Base-by-base conservation (phyloP, 2,797 vertebrate genomes). In the Falco novaeseelandiae region DNA sequence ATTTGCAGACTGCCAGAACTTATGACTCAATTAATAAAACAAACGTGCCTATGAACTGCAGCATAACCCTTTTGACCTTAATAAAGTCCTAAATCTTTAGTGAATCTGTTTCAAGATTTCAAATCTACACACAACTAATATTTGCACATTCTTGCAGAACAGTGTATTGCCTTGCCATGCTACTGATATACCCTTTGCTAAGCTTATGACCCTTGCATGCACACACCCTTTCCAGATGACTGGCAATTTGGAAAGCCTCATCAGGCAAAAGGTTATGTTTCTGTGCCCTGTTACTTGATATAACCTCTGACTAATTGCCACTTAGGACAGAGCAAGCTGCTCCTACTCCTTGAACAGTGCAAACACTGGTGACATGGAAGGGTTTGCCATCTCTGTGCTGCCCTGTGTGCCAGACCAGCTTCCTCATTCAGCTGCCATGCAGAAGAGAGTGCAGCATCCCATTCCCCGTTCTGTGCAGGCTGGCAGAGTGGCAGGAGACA, bases 1-100 rank as follows among this genome's bases (percentile, higher is more conserved):
- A 20, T 89, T 96, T 96, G 96, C 90, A 97, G 95, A 78, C 76
- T 96, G 96, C 96, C 95, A 97, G 95, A 97, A 96, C 95, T 96
- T 98, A 96, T 87, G 96, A 97, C 97, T 98, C 97, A 98, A 98
- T 98, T 98, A 98, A 98, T 98, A 97, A 97, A 98, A 97, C 94
- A 97, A 98, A 98, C 71, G 55, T 96, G 96, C 88, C 97, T 92
- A 85, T 95, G 97, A 97, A 90, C 94, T 96, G 40, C 90, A 87
- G 89, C 90, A 59, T 74, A 97, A 93, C 96, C 93, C 95, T 96
- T 97, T 72, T 96, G 95, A 97, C 97, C 94, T 96, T 97, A 96
- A 97, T 97, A 93, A 97, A 97, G 90, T 95, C 94, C 96, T 95
- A 91, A 97, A 96, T 96, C 86, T 96, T 46, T 5, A 96, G 90